A percentile compares a stretch with the other conserved stretches of the same genome.
These are phyloP conservation scores for Psittacula cyanocephala DNA, from an alignment of 2,113 vertebrate genomes.

Conservation along the genomic window DNA sequence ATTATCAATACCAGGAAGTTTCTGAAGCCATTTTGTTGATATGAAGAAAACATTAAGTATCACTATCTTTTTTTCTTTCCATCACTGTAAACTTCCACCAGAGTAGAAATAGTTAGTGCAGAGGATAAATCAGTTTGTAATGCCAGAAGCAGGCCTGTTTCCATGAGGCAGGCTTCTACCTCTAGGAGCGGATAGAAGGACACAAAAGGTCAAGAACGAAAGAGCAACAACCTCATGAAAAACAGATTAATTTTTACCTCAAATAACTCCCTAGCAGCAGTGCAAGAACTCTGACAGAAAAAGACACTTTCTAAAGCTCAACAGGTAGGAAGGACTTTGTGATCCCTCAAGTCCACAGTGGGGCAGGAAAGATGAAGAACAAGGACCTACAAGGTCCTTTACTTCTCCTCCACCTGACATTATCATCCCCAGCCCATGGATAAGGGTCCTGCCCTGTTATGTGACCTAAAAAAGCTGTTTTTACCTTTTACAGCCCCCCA, in stretches of 20 bases:
- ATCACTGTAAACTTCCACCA: background rate
- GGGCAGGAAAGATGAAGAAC: background rate
- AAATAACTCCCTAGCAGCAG: constrained; percentile 17
- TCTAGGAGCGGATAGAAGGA: constrained; percentile 16
- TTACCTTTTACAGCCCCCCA: background rate
- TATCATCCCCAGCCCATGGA: background rate
- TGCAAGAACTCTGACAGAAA: constrained; percentile 18
- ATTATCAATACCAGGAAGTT: background rate
- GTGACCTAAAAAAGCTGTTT: background rate
- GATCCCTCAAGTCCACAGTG: background rate
- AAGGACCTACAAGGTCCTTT: background rate
- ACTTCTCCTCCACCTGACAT: background rate
- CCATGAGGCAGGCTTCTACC: background rate
- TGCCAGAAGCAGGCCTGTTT: background rate
- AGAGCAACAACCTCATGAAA: constrained; percentile 20
- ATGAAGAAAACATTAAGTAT: background rate
- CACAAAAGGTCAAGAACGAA: constrained; percentile 12
- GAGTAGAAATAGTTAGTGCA: background rate
- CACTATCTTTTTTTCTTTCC: background rate
- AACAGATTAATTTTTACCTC: constrained; percentile 23
- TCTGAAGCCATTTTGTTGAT: background rate
- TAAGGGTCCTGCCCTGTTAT: background rate
- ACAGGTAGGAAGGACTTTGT: constrained; percentile 23
- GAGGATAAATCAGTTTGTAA: background rate
- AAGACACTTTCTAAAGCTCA: constrained; percentile 34